These are phyloP conservation scores for Craterocephalus amniculus DNA, from an alignment of 2,797 vertebrate species.

Conservation along the genomic window DNA sequence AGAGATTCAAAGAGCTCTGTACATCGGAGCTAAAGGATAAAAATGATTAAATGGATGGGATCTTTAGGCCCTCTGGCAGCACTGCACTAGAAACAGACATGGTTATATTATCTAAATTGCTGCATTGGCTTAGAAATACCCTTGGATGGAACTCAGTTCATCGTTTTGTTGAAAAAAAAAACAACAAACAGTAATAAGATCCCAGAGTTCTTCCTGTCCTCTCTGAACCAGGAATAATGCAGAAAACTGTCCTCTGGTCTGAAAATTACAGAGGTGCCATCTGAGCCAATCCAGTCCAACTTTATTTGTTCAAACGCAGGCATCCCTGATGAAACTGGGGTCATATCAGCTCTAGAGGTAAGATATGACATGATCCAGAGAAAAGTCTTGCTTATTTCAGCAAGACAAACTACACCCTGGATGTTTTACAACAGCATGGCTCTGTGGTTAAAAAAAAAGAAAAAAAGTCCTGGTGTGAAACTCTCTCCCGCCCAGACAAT, in stretches of 20 bases:
- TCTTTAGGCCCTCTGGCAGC: neutral
- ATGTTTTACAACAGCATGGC: neutral
- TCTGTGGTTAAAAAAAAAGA: neutral
- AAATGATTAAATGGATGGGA: too few species aligned
- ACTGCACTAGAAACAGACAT: neutral
- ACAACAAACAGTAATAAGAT: neutral
- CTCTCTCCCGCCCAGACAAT: neutral
- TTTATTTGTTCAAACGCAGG: neutral
- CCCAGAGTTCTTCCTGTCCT: too few species aligned
- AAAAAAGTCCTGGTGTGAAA: neutral
- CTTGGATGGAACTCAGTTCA: neutral
- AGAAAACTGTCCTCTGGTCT: neutral
- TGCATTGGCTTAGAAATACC: neutral
- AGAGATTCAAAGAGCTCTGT: too few species aligned
- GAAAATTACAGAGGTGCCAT: neutral
- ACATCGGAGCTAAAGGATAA: neutral
- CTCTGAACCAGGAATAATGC: too few species aligned
- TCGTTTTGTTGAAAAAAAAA: neutral
- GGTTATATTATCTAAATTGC: neutral
- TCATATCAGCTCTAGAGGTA: neutral
- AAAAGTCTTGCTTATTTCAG: neutral
- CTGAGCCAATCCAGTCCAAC: neutral
- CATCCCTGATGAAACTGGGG: neutral
- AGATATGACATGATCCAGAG: neutral
- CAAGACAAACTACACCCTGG: neutral